phyloP scores from a whole-genome alignment of 2,888 invertebrate genomes.

The Eristalis pertinax region DNA sequence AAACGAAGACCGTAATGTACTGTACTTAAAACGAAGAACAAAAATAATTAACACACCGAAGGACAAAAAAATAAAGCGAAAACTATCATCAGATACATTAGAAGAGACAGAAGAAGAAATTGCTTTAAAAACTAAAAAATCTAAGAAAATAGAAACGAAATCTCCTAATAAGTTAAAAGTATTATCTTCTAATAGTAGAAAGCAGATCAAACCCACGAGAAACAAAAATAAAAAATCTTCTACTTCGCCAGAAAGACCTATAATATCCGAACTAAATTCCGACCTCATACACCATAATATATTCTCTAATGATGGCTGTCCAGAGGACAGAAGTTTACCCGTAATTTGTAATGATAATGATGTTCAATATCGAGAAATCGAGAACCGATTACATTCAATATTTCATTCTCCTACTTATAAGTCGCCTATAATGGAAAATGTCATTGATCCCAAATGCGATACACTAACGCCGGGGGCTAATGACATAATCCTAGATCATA shows the following conservation, averaged over 20 bases:
- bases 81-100: conserved; percentile 3
- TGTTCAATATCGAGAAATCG: conserved; percentile 73
- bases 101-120: not conserved
- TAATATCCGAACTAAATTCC: not conserved
- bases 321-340: conserved; percentile 6
- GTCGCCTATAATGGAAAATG: not conserved
- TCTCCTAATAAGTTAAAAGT: not conserved
- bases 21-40: conserved; percentile 15
- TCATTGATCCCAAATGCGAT: not conserved
- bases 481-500: not conserved
- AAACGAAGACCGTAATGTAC: conserved; percentile 2
- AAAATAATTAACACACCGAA: not conserved
- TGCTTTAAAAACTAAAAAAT: not conserved
- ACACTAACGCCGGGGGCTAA: not conserved
- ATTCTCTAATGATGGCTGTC: conserved; percentile 66
- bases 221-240: conserved; percentile 2
- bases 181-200: not conserved
- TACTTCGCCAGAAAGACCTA: not conserved
- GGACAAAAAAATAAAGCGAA: conserved; percentile 18
- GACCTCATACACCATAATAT: conserved; percentile 72
- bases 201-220: not conserved
- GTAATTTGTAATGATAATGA: conserved; percentile 66
- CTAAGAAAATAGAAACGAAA: not conserved
- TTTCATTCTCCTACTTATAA: conserved; percentile 74
- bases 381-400: conserved; percentile 73